A percentile compares a stretch with the other conserved stretches of the same genome.
Conservation (phyloP, 2,888 invertebrate species). For the Drosophila subquinaria region DNA sequence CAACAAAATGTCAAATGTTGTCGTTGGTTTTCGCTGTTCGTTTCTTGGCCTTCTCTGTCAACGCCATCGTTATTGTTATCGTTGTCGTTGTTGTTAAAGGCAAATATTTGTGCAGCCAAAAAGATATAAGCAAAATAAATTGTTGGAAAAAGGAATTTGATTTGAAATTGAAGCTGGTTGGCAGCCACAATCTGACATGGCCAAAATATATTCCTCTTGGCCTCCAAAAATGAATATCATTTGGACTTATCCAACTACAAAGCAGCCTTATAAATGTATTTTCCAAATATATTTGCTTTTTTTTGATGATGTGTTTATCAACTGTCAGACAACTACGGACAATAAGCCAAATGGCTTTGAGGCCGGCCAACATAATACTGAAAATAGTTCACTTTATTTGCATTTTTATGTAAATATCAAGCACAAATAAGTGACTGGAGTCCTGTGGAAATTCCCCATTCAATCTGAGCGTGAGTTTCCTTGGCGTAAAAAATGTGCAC, state of each 20-base stretch:
- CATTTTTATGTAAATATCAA: conserved; percentile 58
- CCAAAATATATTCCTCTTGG: conserved; percentile 26
- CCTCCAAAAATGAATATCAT: conserved; percentile 21
- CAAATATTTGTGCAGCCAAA: conserved; percentile 59
- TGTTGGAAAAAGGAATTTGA: conserved; percentile 59
- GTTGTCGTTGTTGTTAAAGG: conserved; percentile 34
- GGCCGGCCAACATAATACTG: conserved; percentile 32
- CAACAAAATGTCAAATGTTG: conserved; percentile 55
- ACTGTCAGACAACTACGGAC: conserved; percentile 55
- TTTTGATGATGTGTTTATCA: conserved; percentile 66
- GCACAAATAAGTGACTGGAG: conserved; percentile 43
- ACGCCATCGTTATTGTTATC: conserved; percentile 33
- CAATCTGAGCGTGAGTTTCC: conserved; percentile 4
- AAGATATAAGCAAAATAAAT: conserved; percentile 36
- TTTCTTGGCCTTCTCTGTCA: conserved; percentile 49
- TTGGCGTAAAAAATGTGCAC: conserved; percentile 46
- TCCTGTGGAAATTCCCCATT: conserved; percentile 4
- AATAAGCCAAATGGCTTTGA: conserved; percentile 64
- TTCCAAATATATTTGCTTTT: conserved; percentile 23
- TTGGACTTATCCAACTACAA: conserved; percentile 3
- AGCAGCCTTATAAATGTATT: conserved; percentile 9
- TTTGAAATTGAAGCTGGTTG: conserved; percentile 58
- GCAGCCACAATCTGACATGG: conserved; percentile 13
- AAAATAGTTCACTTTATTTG: conserved; percentile 54
- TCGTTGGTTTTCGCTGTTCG: conserved; percentile 36